These are phyloP conservation scores for Anarhynchus alexandrinus DNA, from an alignment of 2,113 vertebrate species.

Conservation along the genomic window DNA sequence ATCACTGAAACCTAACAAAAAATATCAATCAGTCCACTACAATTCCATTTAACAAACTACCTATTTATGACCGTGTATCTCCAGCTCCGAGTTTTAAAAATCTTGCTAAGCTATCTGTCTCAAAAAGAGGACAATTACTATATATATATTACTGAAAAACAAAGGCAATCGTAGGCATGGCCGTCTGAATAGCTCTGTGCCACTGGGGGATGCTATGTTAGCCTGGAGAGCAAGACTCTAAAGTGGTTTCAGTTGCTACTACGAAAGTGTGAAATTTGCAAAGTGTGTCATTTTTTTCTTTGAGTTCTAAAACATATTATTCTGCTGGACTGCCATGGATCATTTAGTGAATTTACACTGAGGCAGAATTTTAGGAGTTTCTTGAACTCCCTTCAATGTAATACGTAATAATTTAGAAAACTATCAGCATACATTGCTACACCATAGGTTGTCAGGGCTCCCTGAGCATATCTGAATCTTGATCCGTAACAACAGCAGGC, in stretches of 20 bases:
- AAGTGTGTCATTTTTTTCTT: background rate
- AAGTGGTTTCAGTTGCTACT: background rate
- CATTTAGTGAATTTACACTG: background rate
- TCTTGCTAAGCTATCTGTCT: too few species aligned
- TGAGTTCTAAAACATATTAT: background rate
- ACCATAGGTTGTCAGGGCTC: background rate
- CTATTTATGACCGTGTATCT: too few species aligned
- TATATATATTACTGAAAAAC: background rate
- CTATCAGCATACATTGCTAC: background rate
- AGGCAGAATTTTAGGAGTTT: background rate
- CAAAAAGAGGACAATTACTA: too few species aligned
- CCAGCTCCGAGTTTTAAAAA: too few species aligned
- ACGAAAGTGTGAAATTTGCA: background rate
- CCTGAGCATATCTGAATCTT: background rate
- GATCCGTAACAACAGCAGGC: background rate
- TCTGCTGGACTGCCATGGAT: background rate
- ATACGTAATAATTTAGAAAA: background rate
- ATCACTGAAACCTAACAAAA: too few species aligned
- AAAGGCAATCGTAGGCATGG: background rate
- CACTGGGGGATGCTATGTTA: background rate
- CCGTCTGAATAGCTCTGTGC: background rate
- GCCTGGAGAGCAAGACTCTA: background rate
- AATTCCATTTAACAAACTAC: too few species aligned
- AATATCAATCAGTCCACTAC: too few species aligned
- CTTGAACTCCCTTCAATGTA: background rate